Base-by-base conservation (phyloP, 2,888 invertebrate species). In the Aspidiotus destructor region DNA sequence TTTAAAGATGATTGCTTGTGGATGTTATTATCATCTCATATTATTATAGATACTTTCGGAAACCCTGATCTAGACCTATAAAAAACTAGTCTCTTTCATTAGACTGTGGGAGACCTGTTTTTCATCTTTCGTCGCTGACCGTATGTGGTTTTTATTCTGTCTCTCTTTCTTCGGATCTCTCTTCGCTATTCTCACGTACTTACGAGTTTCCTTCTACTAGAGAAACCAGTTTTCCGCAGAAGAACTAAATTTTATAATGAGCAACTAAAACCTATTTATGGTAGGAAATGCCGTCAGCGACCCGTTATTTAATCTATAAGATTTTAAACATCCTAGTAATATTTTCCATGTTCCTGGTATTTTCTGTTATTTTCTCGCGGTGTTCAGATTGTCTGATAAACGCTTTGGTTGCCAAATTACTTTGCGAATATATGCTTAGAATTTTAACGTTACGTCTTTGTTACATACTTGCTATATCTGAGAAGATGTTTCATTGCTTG, bases 21-120 rank as follows among this genome's bases (percentile, higher is more conserved):
- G 28, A 28, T 28, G 58, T 67, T 65, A 65, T 65, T 67, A 67
- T 60, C 58, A 28, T 28, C 28, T 5, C 28, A 5, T 28, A 28
- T 28, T 28, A 28, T 28, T 28, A 28, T n/a, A n/a, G n/a, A n/a
- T 48, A 67, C 67, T 67, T 67, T 67, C 60, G 67, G 67, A 67
- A 58, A 67, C 67, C 67, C 67, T 67, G 60, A 67, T 67, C 67
- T 58, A 67, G 67, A 67, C 67, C 67, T 67, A 67, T 67, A 52
- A 67, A 42, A 52, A 67, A 67, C 57, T 52, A 44, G 67, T 52
- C 48, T 62, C n/a, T 44, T 52, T 15, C 41, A 40, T 62, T 53
- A 54, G 53, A 63, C 63, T 63, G 63, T 55, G 63, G 63, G 63
- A 63, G 54, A 63, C 63, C 63, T 41, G 63, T 63, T 63, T 53